These are phyloP conservation scores for Pycnomerus fuliginosus DNA, from an alignment of 2,888 invertebrate species.

Conservation along the genomic window DNA sequence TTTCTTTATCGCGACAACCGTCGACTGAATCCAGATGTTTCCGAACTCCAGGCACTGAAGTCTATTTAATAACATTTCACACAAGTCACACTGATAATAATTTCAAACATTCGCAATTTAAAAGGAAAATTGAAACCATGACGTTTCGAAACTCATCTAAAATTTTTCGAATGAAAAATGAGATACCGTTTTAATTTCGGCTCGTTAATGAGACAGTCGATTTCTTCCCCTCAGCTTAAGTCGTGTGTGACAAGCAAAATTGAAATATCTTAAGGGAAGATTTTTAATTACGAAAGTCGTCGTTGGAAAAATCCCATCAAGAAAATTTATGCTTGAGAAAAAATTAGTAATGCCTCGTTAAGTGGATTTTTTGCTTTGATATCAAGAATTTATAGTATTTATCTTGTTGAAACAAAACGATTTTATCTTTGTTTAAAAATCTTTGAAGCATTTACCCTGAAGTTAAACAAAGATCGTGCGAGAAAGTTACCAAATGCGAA, in stretches of 20 bases:
- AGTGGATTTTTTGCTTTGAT: conserved; percentile 9
- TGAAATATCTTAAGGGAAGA: too few relatives aligned
- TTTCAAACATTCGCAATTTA: conserved; percentile 19
- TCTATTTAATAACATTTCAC: conserved; percentile 37
- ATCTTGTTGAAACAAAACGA: conserved; percentile 16
- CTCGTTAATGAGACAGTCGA: too few relatives aligned
- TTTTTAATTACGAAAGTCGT: too few relatives aligned
- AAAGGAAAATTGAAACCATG: conserved; percentile 12
- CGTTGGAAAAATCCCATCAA: conserved; percentile 4
- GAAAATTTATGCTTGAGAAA: conserved; percentile 6
- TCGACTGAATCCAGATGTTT: conserved; percentile 31
- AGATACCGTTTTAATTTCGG: too few relatives aligned
- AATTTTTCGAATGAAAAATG: too few relatives aligned
- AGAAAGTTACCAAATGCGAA: conserved; percentile 47
- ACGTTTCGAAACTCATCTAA: neutral
- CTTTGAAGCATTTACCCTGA: conserved; percentile 23
- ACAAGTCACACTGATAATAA: conserved; percentile 27
- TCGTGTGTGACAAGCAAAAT: too few relatives aligned
- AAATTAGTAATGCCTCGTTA: conserved; percentile 9
- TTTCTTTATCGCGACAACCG: conserved; percentile 36
- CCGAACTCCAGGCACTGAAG: conserved; percentile 30
- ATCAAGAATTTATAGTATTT: conserved; percentile 11
- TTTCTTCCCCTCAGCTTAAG: too few relatives aligned
- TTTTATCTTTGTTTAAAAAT: conserved; percentile 22
- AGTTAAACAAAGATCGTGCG: conserved; percentile 28